Conservation (phyloP, 2,888 invertebrate genomes). For the Aphidius colemani region DNA sequence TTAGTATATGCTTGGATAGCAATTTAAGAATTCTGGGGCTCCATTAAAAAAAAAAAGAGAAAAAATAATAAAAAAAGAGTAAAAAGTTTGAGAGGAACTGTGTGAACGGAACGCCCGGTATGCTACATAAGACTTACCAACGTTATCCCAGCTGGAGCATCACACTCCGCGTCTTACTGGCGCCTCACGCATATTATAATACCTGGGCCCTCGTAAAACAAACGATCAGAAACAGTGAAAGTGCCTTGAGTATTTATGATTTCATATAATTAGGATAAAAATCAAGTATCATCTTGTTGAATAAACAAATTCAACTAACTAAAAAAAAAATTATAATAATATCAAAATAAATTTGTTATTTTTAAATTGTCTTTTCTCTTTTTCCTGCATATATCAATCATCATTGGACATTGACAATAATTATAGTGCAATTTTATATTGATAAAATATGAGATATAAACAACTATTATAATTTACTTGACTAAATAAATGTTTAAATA, state of each 20-base stretch:
- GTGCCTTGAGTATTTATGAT: constrained; percentile 25
- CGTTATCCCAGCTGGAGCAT: constrained; percentile 26
- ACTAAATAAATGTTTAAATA: too few relatives aligned
- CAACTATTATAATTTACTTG: too few relatives aligned
- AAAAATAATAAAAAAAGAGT: constrained; percentile 5
- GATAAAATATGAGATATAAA: too few relatives aligned
- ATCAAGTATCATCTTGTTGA: constrained; percentile 4
- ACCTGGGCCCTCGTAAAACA: constrained; percentile 28
- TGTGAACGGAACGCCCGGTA: constrained; percentile 27
- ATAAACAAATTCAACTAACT: neutral
- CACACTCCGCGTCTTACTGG: constrained; percentile 27
- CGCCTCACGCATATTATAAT: constrained; percentile 28
- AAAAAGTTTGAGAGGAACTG: constrained; percentile 9
- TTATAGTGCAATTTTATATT: too few relatives aligned
- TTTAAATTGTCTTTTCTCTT: too few relatives aligned
- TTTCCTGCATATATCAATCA: too few relatives aligned
- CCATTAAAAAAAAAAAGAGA: constrained; percentile 14
- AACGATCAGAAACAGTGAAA: constrained; percentile 24
- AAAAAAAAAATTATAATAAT: constrained; percentile 2
- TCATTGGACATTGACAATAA: too few relatives aligned
- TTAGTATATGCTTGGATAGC: neutral
- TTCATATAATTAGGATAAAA: constrained; percentile 26
- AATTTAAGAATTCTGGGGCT: constrained; percentile 13
- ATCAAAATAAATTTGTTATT: neutral
- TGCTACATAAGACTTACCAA: constrained; percentile 8